Conservation (phyloP, 1,140 invertebrate genomes). For the Drosophila ambigua region DNA sequence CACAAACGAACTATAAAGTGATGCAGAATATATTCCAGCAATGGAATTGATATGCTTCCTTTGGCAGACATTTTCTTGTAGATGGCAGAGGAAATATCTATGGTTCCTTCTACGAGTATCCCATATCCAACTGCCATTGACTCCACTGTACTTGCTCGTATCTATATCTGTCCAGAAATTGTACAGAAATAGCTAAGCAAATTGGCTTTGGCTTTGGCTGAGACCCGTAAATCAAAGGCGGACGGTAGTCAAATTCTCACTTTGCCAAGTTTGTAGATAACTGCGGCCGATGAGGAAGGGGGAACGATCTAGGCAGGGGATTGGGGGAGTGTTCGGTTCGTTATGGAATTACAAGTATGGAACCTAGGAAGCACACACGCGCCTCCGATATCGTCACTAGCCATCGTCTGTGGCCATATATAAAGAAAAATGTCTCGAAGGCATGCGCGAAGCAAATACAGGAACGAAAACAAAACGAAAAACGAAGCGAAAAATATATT, state of each 20-base stretch:
- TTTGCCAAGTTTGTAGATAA: constrained; percentile 23
- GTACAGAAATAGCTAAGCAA: neutral
- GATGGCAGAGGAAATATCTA: neutral
- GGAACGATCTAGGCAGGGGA: neutral
- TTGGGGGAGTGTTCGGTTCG: too few relatives aligned
- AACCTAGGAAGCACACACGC: constrained; percentile 67
- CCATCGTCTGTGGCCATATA: constrained; percentile 26
- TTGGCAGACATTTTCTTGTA: constrained; percentile 6
- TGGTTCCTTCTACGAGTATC: too few relatives aligned
- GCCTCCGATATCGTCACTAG: constrained; percentile 35
- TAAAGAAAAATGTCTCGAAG: too few relatives aligned
- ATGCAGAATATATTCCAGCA: neutral
- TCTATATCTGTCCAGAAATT: too few relatives aligned
- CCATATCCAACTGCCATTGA: too few relatives aligned
- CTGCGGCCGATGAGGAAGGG: neutral
- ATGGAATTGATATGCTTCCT: neutral
- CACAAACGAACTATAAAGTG: neutral
- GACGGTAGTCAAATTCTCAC: constrained; percentile 21
- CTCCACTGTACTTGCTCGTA: neutral
- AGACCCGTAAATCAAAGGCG: constrained; percentile 39
- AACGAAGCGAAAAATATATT: constrained; percentile 45
- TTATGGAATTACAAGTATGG: constrained; percentile 45
- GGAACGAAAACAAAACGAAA: constrained; percentile 41
- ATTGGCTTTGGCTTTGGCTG: neutral
- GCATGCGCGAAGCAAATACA: constrained; percentile 29